Conservation (phyloP, 2,888 invertebrate species). For the Suillia variegata region DNA sequence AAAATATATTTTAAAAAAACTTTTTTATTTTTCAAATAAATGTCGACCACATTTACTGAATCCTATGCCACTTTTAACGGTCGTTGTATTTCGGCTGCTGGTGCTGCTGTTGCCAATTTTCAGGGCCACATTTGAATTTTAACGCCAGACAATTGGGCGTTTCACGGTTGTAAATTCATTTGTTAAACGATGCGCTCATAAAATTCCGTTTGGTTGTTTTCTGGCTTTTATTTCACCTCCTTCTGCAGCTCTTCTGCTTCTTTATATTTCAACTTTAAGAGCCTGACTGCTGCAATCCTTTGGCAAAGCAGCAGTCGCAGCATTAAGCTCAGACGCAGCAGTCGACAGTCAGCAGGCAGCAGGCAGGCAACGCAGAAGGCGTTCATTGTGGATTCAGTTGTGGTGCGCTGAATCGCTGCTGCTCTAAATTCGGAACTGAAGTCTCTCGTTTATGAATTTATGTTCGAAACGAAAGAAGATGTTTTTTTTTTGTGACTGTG, state of each 20-base stretch:
- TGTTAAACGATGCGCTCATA: slow-evolving; percentile 62
- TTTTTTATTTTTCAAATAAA: no score
- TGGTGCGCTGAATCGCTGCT: slow-evolving; percentile 25
- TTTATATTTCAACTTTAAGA: background rate
- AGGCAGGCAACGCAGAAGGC: slow-evolving; percentile 24
- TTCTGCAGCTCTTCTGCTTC: slow-evolving; percentile 13
- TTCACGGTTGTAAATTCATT: slow-evolving; percentile 62
- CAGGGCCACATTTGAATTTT: slow-evolving; percentile 56
- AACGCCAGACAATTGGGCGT: slow-evolving; percentile 63
- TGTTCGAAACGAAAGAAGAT: slow-evolving; percentile 18
- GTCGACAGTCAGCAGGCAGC: no score
- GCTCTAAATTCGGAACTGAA: background rate
- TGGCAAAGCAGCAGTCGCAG: no score
- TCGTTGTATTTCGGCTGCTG: background rate
- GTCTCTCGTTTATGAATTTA: slow-evolving; percentile 33
- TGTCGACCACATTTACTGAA: no score
- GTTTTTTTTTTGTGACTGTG: background rate
- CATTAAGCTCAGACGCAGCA: no score
- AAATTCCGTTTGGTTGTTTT: slow-evolving; percentile 46
- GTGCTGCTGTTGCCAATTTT: slow-evolving; percentile 18
- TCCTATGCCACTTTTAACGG: no score
- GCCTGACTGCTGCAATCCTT: no score
- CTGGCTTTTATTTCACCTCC: slow-evolving; percentile 20
- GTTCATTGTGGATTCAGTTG: slow-evolving; percentile 31
- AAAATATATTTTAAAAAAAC: no score